phyloP scores from a whole-genome alignment of 2,113 vertebrate genomes.

The Chlorodrepanis virens region DNA sequence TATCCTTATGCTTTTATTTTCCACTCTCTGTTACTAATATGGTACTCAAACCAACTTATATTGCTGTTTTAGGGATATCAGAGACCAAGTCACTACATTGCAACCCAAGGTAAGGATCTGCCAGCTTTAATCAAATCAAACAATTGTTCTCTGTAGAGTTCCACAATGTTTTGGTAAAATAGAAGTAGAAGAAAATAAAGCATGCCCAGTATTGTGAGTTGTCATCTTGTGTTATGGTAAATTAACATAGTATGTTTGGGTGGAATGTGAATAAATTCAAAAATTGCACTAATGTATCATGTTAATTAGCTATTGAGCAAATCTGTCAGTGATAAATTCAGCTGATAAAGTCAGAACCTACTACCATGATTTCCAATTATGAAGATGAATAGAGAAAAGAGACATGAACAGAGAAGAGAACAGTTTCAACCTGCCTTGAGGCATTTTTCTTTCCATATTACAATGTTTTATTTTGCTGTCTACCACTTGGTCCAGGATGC shows the following conservation, averaged over 20 bases:
- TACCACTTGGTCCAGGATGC: not conserved
- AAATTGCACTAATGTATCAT: constrained; percentile 1
- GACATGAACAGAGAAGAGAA: not conserved
- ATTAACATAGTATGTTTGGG: not conserved
- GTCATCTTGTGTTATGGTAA: not conserved
- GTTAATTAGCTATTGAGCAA: constrained; percentile 23
- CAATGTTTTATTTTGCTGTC: not conserved
- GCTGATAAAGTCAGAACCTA: not conserved
- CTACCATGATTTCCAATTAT: not conserved
- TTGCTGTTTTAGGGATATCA: constrained; percentile 92
- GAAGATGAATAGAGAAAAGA: constrained; percentile 3
- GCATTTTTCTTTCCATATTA: not conserved
- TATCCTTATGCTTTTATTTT: constrained; percentile 69
- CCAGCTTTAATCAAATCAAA: not conserved
- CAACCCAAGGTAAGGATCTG: constrained; percentile 90
- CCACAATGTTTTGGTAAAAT: not conserved
- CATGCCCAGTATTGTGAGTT: not conserved
- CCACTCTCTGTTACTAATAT: not conserved
- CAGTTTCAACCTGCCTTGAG: not conserved
- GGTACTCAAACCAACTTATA: constrained; percentile 64
- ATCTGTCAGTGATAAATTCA: not conserved
- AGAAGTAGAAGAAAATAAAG: not conserved
- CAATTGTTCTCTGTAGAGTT: not conserved
- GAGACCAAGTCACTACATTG: constrained; percentile 98
- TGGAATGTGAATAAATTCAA: not conserved